Evolutionary conservation across 2,888 invertebrate species (phyloP).

Genomic region (Cheilosia grossa): DNA sequence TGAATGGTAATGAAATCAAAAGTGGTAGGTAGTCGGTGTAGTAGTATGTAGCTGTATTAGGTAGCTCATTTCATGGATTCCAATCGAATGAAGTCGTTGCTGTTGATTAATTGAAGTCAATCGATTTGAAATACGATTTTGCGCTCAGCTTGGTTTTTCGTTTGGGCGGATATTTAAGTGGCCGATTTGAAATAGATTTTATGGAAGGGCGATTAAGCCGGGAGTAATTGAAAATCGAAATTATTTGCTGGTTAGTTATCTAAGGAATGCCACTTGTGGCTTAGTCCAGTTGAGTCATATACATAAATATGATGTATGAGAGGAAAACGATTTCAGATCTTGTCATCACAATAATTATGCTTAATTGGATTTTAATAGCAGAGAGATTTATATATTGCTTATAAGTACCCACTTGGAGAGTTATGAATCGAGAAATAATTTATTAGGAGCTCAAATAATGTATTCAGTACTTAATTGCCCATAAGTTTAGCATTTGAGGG

Average conservation of each 20-base stretch:
- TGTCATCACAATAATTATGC: constrained; percentile 32
- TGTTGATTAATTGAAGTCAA: constrained; percentile 68
- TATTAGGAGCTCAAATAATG: not conserved
- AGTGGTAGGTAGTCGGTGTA: not conserved
- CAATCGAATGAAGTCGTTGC: constrained; percentile 59
- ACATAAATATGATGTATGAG: constrained; percentile 21
- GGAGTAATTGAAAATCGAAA: constrained; percentile 39
- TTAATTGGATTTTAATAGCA: constrained; percentile 7
- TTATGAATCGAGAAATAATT: not conserved
- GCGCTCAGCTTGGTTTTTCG: too few relatives aligned
- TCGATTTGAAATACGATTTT: constrained; percentile 11
- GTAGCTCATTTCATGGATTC: constrained; percentile 46
- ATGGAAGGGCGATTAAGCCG: constrained; percentile 19
- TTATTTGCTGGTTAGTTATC: constrained; percentile 32
- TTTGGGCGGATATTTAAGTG: constrained; percentile 6
- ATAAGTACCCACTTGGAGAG: too few relatives aligned
- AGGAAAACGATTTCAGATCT: constrained; percentile 27
- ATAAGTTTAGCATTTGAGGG: not conserved
- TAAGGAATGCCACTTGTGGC: constrained; percentile 23
- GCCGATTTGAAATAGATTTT: constrained; percentile 7
- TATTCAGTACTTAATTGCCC: too few relatives aligned
- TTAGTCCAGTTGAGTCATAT: too few relatives aligned
- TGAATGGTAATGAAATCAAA: constrained; percentile 41
- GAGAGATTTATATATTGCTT: not conserved
- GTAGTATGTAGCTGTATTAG: constrained; percentile 33